Evolutionary conservation across 2,113 vertebrate species (phyloP), one percentile per base, ranked within the genome.

Genomic region (Podarcis raffonei): DNA sequence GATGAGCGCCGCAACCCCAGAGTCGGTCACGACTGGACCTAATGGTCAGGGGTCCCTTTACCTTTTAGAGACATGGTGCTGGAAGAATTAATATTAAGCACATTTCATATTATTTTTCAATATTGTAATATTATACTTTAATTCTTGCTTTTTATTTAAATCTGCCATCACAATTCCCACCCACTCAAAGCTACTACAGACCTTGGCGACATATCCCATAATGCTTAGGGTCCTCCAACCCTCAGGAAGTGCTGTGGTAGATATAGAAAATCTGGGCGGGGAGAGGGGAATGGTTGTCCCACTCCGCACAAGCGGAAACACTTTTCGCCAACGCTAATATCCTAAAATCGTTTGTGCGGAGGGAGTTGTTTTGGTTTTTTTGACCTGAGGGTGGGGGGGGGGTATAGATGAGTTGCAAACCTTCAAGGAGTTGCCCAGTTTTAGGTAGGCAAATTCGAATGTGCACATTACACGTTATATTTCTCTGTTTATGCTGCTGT

Each of bases 401-500:
- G 59, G 18, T 27, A 42, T 27, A n/a, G 13, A 4, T 16, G 11
- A 69, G 30, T 74, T 57, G 69, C 35, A 66, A 2, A 66, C 13
- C 5, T 22, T 42, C 32, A 32, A 42, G 27, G 27, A 39, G 22
- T 66, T 27, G 4, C 13, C 68, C 25, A 22, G 20, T 39, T 66
- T 66, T 68, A 7, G 7, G 35, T 27, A 39, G 16, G 53, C 71
- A 1, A 59, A 87, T 92, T 78, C 71, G 78, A 86, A 39, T 89
- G 80, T 89, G 89, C 48, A 7, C 23, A 35, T 89, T 57, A 77
- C 37, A 66, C 0, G 2, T 90, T 66, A 62, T 89, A 74, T 62
- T 89, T 30, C 32, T 90, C 3, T 89, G 35, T 68, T 95, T 92
- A 2, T 90, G 3, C 18, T 81, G 88, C 93, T 30, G 32, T 93